Percentiles rank a stretch among this genome's conserved stretches.
Conservation (phyloP, 1,140 invertebrate species). For the Drosophila nikananu region DNA sequence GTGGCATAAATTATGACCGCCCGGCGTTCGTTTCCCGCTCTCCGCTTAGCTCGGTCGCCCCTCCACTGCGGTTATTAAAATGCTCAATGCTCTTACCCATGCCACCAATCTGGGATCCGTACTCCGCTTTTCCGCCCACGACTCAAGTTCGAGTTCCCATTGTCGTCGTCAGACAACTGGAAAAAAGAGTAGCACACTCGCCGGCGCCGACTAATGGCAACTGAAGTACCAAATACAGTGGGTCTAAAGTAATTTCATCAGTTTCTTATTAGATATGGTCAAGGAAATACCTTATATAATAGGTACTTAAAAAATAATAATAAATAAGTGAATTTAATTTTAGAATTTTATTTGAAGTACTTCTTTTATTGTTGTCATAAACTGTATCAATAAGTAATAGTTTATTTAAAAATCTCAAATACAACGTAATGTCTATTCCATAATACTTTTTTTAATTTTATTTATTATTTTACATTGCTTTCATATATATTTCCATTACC, state of each 20-base stretch:
- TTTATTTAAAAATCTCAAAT: not conserved
- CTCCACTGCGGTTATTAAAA: constrained; percentile 79
- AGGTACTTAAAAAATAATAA: not conserved
- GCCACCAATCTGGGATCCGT: constrained; percentile 15
- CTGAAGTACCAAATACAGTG: constrained; percentile 70
- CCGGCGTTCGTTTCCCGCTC: constrained; percentile 31
- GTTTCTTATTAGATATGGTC: not conserved
- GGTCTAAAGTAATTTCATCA: not conserved
- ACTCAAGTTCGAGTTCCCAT: constrained; percentile 41
- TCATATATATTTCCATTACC: not conserved
- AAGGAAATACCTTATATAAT: not conserved
- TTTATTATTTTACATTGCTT: not conserved
- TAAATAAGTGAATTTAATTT: not conserved
- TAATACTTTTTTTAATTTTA: not conserved
- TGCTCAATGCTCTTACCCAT: constrained; percentile 79
- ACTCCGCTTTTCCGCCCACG: constrained; percentile 25
- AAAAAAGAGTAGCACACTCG: constrained; percentile 76
- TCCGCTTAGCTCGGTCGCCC: not conserved
- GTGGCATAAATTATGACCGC: constrained; percentile 81
- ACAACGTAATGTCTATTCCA: not conserved
- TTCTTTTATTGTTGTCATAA: not conserved
- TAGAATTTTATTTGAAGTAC: not conserved
- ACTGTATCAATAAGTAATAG: not conserved
- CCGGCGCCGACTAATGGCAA: constrained; percentile 79
- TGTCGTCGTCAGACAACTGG: constrained; percentile 60